Evolutionary conservation across 2,888 invertebrate genomes (phyloP), one percentile per base, ranked within the genome.

Genomic region (Euproctis similis): DNA sequence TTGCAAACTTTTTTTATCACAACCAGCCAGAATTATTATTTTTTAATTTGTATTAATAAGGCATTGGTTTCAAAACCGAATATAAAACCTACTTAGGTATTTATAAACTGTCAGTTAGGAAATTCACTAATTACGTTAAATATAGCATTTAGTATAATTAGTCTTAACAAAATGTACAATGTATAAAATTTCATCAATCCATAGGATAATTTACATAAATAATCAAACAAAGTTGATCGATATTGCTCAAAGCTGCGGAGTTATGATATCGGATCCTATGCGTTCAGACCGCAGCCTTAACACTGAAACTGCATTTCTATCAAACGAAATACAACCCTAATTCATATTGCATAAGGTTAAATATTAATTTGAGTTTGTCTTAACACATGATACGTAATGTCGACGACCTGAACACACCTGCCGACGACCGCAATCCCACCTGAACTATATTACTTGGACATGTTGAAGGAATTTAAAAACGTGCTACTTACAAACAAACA

Each of bases 341-440:
- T 0, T 0, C 0, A 0, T 2, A 2, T 3, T 1, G 0, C 0
- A 12, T 45, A 58, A 25, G 31, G 51, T 37, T 31, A 2, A 8
- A 22, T 34, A 46, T 58, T 8, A 16, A 21, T 12, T 21, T 14
- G n/a, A 4, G 2, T 12, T 30, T 26, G 2, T 12, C 23, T 18
- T 8, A 13, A 36, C 45, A 51, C 48, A 56, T 53, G 56, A 50
- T 58, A 53, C 52, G 53, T 49, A 62, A 63, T 62, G 73, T 73
- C 72, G 71, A 61, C 68, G 72, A 71, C 72, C 72, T 61, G 59
- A 20, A 48, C 53, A 56, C 72, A 72, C 72, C 72, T 72, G 72
- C 64, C 57, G 44, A 25, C 40, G 53, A 66, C 69, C 66, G 55
- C 69, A 67, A 63, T 64, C 53, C 60, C 32, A 61, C 60, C 53